Percentiles rank a stretch among this genome's conserved stretches.
Conservation (phyloP, 2,113 vertebrate genomes). For the Lamprotornis superbus region DNA sequence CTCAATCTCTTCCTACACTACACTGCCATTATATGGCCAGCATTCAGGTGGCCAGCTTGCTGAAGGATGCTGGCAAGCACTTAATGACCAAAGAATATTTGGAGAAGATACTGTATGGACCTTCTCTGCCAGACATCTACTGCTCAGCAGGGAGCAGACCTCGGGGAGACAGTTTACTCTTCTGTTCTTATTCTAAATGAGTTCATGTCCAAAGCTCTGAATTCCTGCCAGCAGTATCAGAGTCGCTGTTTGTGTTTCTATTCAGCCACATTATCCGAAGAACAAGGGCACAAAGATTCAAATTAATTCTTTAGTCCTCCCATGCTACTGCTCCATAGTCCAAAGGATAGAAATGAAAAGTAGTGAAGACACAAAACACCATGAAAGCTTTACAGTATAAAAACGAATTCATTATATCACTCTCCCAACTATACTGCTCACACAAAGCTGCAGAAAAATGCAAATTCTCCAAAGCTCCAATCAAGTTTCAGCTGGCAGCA, state of each 20-base stretch:
- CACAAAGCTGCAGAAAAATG: neutral
- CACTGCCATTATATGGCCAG: neutral
- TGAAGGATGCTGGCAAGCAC: neutral
- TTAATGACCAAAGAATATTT: neutral
- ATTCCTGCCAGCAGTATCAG: slow-evolving; percentile 47
- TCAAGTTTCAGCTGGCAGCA: neutral
- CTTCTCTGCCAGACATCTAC: slow-evolving; percentile 15
- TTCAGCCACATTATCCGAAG: slow-evolving; percentile 14
- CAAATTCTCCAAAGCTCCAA: neutral
- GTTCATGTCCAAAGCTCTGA: slow-evolving; percentile 42
- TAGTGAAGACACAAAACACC: neutral
- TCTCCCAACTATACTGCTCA: neutral
- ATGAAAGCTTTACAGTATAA: neutral
- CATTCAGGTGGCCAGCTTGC: neutral
- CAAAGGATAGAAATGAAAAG: neutral
- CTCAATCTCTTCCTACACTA: neutral
- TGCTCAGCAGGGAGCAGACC: slow-evolving; percentile 37
- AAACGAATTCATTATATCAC: neutral
- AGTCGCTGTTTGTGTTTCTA: slow-evolving; percentile 23
- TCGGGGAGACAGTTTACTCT: slow-evolving; percentile 32
- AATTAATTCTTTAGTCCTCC: slow-evolving; percentile 25
- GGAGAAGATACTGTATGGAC: neutral
- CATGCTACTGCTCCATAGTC: neutral
- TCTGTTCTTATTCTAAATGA: slow-evolving; percentile 49
- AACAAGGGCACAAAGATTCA: slow-evolving; percentile 31